Base-by-base conservation (phyloP, 2,113 vertebrate genomes). In the Mus spicilegus region DNA sequence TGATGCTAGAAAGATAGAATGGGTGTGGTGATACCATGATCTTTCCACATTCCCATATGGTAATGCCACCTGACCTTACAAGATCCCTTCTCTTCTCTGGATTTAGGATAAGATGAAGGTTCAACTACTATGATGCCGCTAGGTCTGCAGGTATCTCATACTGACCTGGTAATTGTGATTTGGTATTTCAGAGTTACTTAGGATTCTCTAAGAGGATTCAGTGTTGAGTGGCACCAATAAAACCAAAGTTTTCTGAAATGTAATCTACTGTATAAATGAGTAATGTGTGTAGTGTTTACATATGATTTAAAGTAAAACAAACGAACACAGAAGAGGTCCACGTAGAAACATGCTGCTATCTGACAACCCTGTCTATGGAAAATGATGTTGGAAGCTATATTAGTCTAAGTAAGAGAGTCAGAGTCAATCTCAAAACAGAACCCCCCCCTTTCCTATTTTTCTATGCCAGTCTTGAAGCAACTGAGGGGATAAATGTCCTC, bases 181-280 rank as follows among this genome's bases (percentile, higher is more conserved):
- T 89, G 42, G 61, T 16, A 65, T 49, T 30, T 76, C 42, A 72
- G 33, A 89, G 16, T 84, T 95, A 76, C 26, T 84, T 69, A 49
- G 49, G 26, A 88, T 90, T 88, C 96, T 54, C 69, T 6, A 95
- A 92, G 67, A 92, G 24, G 42, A 89, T 61, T 93, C 22, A 67
- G 7, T 76, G 26, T 85, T 88, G 49, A 91, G 7, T 72, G 69
- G 73, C 2, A 91, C 14, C 33, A 76, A 30, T 56, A 78, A 26
- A 73, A n/a, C 22, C 89, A 95, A 82, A 33, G 51, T 76, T 88
- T 90, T 87, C 81, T 92, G 8, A 54, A 76, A 22, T 87, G 16
- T 58, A 89, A 81, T 42, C 80, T 78, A 49, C 12, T 90, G 5
- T 70, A 51, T 87, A 81, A 88, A 82, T 80, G 61, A n/a, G 54